These are phyloP conservation scores for Sphecodes monilicornis DNA, from an alignment of 2,888 invertebrate genomes.

Conservation along the genomic window DNA sequence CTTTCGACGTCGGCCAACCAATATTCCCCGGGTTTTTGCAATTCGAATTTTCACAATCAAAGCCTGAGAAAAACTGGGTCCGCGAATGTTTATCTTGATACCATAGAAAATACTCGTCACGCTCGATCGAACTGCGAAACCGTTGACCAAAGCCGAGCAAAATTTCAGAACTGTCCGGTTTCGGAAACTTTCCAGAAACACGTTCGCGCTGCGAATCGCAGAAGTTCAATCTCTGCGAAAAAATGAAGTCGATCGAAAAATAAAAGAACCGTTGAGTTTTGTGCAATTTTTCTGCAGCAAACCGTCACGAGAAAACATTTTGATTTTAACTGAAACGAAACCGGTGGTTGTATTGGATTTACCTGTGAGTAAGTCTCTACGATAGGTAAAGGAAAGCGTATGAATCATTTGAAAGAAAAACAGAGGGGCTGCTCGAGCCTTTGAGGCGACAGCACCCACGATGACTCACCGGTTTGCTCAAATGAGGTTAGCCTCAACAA, in stretches of 20 bases:
- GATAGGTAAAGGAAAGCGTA: neutral
- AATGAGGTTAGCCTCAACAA: neutral
- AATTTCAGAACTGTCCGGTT: constrained; percentile 26
- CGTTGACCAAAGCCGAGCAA: neutral
- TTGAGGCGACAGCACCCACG: neutral
- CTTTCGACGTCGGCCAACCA: constrained; percentile 13
- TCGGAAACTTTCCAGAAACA: constrained; percentile 44
- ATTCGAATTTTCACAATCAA: constrained; percentile 60
- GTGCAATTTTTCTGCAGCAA: neutral
- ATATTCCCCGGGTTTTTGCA: constrained; percentile 47
- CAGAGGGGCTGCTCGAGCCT: neutral
- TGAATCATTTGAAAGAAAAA: constrained; percentile 31
- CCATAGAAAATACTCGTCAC: constrained; percentile 31
- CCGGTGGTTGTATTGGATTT: neutral
- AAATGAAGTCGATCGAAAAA: constrained; percentile 2
- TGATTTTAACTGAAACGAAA: neutral
- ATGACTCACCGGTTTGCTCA: constrained; percentile 15
- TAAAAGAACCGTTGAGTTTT: neutral
- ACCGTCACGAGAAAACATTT: neutral
- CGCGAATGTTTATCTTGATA: constrained; percentile 54
- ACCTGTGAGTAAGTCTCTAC: neutral
- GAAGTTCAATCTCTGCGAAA: neutral
- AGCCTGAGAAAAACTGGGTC: constrained; percentile 36
- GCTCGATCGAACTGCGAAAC: neutral
- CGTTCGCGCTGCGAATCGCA: neutral